Evolutionary conservation across 2,888 invertebrate species (phyloP).

Genomic region (Coelogynopora nodosa): DNA sequence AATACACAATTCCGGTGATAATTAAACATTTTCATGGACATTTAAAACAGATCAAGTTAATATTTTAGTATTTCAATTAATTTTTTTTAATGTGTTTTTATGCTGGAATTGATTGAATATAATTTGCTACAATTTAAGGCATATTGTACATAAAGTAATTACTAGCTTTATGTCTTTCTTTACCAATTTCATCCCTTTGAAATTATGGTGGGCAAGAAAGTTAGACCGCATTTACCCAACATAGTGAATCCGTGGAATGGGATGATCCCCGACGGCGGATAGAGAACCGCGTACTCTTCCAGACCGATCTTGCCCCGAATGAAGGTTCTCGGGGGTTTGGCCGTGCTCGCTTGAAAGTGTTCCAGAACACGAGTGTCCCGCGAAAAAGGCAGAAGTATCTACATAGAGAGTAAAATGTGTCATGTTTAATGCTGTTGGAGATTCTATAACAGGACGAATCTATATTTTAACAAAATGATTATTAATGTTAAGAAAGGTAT

Average conservation of each 20-base stretch:
- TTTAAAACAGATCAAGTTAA: too few species aligned
- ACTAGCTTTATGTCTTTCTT: too few species aligned
- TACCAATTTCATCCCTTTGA: too few species aligned
- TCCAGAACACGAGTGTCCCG: constrained; percentile 73
- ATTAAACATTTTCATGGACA: too few species aligned
- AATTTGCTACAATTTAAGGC: too few species aligned
- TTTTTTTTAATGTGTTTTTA: too few species aligned
- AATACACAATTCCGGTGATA: too few species aligned
- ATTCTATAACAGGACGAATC: not conserved
- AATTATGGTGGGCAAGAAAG: too few species aligned
- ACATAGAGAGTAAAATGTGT: not conserved
- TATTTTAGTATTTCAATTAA: too few species aligned
- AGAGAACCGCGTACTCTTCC: constrained; percentile 71
- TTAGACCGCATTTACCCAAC: too few species aligned
- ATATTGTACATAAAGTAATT: too few species aligned
- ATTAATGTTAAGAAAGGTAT: not conserved
- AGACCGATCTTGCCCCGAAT: constrained; percentile 71
- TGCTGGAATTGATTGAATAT: too few species aligned
- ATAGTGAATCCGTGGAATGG: constrained; percentile 95
- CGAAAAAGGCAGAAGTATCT: constrained; percentile 75
- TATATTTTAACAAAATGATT: not conserved
- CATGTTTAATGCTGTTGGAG: not conserved
- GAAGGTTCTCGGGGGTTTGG: constrained; percentile 71
- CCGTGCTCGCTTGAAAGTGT: constrained; percentile 66
- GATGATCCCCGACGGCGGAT: constrained; percentile 88